Evolutionary conservation across 1,140 invertebrate genomes (phyloP).

Genomic region (Drosophila mayri): DNA sequence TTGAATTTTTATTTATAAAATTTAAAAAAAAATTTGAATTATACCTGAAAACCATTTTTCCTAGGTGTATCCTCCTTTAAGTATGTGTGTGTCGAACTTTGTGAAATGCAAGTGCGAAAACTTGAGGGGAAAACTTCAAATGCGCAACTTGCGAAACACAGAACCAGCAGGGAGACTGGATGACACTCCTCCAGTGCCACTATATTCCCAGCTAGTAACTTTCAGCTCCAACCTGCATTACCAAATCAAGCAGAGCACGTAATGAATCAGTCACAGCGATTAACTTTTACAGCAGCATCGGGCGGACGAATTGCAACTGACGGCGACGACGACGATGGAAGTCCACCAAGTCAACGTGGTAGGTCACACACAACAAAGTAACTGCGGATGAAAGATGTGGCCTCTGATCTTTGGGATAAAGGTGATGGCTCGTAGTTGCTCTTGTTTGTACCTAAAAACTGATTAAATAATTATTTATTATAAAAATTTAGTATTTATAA

Average conservation of each 20-base stretch:
- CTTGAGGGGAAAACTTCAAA: constrained; percentile 59
- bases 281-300: constrained; percentile 62
- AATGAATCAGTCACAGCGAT: constrained; percentile 77
- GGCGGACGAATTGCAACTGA: constrained; percentile 40
- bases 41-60: neutral
- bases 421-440: neutral
- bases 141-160: constrained; percentile 51
- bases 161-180: constrained; percentile 18
- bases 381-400: neutral
- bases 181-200: constrained; percentile 13
- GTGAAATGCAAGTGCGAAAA: constrained; percentile 63
- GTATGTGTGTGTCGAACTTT: constrained; percentile 50
- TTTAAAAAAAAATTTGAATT: too few relatives aligned
- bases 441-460: neutral
- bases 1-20: too few relatives aligned
- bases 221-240: constrained; percentile 47
- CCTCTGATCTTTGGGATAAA: constrained; percentile 2
- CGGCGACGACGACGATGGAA: neutral
- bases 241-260: constrained; percentile 74
- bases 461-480: neutral
- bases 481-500: neutral
- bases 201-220: constrained; percentile 16
- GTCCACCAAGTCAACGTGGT: constrained; percentile 33
- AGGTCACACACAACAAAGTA: constrained; percentile 3
- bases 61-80: constrained; percentile 16